phyloP scores from a whole-genome alignment of 1,140 invertebrate genomes.

The Planococcus citri region DNA sequence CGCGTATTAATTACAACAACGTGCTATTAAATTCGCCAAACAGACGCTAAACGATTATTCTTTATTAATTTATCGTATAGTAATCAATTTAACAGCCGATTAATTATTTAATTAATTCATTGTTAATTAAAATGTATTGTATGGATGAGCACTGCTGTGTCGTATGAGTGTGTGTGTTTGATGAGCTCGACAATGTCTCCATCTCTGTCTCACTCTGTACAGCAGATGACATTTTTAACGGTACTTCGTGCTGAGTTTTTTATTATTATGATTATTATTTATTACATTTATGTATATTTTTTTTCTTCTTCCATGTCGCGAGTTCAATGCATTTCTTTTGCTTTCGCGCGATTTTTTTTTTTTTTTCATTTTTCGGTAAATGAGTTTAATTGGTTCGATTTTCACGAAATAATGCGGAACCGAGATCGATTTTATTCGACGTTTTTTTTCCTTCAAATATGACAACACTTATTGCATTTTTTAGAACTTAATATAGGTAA shows the following conservation, averaged over 20 bases:
- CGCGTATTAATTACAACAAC: background rate
- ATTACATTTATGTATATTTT: too few species aligned
- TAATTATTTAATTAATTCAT: constrained; percentile 18
- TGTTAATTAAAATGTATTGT: constrained; percentile 4
- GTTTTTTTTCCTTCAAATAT: too few species aligned
- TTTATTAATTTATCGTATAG: background rate
- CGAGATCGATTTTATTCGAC: too few species aligned
- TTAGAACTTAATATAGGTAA: too few species aligned
- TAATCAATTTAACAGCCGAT: constrained; percentile 16
- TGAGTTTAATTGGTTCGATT: too few species aligned
- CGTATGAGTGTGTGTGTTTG: background rate
- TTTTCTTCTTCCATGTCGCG: too few species aligned
- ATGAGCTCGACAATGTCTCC: background rate
- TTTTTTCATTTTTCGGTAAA: too few species aligned
- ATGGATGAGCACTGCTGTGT: background rate
- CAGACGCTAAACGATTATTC: constrained; percentile 10
- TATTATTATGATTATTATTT: background rate
- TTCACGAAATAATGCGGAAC: too few species aligned
- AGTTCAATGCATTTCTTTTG: too few species aligned
- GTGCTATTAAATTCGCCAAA: constrained; percentile 9
- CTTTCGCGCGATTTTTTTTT: too few species aligned
- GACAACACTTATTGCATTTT: too few species aligned
- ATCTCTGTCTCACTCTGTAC: too few species aligned
- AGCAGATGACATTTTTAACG: background rate
- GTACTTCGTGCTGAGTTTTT: background rate